Base-by-base conservation (phyloP, 23 tunicate genomes). In the Trididemnum clinides region DNA sequence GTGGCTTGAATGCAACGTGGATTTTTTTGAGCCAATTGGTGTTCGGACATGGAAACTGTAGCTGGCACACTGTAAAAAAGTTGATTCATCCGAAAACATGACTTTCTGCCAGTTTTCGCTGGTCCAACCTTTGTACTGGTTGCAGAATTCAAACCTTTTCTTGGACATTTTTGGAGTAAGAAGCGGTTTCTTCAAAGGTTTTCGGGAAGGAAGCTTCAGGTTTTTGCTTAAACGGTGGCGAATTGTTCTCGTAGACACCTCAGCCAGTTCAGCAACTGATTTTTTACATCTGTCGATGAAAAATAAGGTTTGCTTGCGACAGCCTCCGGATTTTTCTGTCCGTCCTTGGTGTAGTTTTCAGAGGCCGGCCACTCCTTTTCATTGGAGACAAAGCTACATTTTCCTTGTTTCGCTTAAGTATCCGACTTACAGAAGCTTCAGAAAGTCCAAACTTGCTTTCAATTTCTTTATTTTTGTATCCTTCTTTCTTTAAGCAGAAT, bases 311-410 rank as follows among this genome's bases (percentile, higher is more conserved):
- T 73, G 25, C 80, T 73, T 73, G 75, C 80, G 19, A 73, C 37
- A 73, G 80, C 57, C 80, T 73, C 57, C 80, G 54, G 57, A 37
- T 73, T 73, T 37, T 73, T 73, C 57, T 22, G 80, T 73, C 80
- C 80, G 54, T 73, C 57, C 57, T 23, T 73, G 80, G 80, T 37
- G 80, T 73, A 7, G 57, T 73, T 29, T 73, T 73, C 27, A 23
- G 57, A 73, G 28, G 80, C 80, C 80, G 80, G 57, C 80, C 28
- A 73, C 80, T 73, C 31, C 57, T 73, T 73, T 73, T 38, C 80
- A 73, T 73, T 5, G 80, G 80, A 37, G 57, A 73, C 27, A 73
- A 39, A 39, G 30, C 38, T 3, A 73, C 6, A 23, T 73, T 73
- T 39, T 73, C 80, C 57, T 73, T 73, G 57, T 73, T 73, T 38